Conservation (phyloP, 2,113 vertebrate species). For the Onychostruthus taczanowskii region DNA sequence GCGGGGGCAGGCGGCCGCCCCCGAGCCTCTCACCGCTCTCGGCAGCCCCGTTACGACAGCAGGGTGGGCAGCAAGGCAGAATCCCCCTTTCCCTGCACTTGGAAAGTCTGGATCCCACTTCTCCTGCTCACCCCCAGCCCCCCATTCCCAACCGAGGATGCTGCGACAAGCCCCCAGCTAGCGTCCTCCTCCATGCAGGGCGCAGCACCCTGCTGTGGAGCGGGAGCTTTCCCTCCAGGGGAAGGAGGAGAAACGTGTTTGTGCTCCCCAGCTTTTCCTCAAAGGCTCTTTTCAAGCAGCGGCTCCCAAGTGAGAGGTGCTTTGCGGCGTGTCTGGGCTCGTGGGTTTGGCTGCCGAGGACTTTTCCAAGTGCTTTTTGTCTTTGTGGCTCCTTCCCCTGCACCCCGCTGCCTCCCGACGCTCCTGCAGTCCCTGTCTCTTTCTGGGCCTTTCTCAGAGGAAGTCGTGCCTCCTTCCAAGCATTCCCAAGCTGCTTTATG, state of each 20-base stretch:
- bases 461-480: not conserved
- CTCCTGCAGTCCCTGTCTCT: not conserved
- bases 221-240: not conserved
- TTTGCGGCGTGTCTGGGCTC: conserved; percentile 4
- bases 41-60: not conserved
- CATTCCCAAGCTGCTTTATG: not conserved
- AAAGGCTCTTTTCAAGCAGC: conserved; percentile 13
- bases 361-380: not conserved
- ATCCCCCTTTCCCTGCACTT: not conserved
- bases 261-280: conserved; percentile 21
- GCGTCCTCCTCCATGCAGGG: not conserved
- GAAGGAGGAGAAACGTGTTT: conserved; percentile 20
- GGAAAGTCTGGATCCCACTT: not conserved
- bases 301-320: not conserved
- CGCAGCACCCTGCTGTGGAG: not conserved
- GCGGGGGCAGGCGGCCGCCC: not conserved
- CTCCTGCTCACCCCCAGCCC: fast-evolving
- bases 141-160: not conserved
- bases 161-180: not conserved
- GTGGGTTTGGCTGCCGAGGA: conserved; percentile 20
- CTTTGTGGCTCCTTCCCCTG: not conserved
- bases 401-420: not conserved
- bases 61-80: not conserved
- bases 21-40: too few relatives aligned
- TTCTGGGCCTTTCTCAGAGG: not conserved